phyloP scores from a whole-genome alignment of 2,797 vertebrate genomes.

The Allobates femoralis region DNA sequence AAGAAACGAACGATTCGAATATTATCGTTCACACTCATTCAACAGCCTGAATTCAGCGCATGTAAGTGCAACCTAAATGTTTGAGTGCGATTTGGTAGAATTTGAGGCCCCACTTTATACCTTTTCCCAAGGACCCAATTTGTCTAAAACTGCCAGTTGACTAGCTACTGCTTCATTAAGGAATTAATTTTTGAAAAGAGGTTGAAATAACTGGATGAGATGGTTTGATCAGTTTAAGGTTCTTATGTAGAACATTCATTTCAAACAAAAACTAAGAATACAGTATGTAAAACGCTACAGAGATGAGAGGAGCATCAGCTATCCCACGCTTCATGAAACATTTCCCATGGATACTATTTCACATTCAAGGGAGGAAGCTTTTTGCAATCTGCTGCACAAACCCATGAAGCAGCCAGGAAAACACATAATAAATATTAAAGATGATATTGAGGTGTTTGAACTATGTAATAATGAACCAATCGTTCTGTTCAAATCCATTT shows the following conservation, averaged over 20 bases:
- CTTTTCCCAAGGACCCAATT: no score
- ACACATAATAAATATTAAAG: conserved; percentile 47
- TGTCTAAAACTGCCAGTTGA: no score
- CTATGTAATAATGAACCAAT: conserved; percentile 39
- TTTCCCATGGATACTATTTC: conserved; percentile 44
- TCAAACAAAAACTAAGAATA: neutral
- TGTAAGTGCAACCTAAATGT: no score
- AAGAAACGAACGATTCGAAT: no score
- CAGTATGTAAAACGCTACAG: neutral
- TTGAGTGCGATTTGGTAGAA: no score
- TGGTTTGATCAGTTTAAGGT: neutral
- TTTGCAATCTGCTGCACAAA: conserved; percentile 31
- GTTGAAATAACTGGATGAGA: neutral
- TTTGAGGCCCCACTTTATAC: no score
- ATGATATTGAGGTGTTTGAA: conserved; percentile 44
- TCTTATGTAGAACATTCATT: neutral
- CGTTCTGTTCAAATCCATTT: conserved; percentile 50
- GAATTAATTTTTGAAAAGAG: neutral
- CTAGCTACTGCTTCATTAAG: neutral
- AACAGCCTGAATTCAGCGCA: no score
- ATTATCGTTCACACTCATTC: no score
- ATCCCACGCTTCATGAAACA: conserved; percentile 48
- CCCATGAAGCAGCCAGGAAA: conserved; percentile 37
- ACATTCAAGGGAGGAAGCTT: conserved; percentile 43
- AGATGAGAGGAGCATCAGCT: conserved; percentile 36